phyloP scores from a whole-genome alignment of 2,797 vertebrate genomes.

The Acanthurus tractus region DNA sequence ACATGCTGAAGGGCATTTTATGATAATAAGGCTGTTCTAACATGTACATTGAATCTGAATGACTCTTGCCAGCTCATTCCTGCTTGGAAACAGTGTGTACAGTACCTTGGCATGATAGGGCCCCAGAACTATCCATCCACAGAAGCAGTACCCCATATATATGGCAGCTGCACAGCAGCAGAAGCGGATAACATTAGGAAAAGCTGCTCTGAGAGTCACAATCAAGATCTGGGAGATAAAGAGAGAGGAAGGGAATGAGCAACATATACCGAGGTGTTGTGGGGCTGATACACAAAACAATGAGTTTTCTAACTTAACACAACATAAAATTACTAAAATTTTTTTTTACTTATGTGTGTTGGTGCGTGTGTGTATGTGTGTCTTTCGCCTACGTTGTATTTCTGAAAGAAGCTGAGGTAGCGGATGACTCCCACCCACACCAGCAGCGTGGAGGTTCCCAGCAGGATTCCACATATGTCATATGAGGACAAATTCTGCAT shows the following conservation, averaged over 20 bases:
- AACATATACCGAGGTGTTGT: background rate
- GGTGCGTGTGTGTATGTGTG: too few relatives aligned
- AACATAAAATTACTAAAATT: too few relatives aligned
- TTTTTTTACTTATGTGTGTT: too few relatives aligned
- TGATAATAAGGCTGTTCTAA: conserved; percentile 36
- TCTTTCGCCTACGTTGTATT: conserved; percentile 92
- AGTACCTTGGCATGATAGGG: conserved; percentile 95
- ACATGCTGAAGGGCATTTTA: conserved; percentile 21
- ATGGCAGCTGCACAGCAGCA: conserved; percentile 96
- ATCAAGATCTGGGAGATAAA: conserved; percentile 88
- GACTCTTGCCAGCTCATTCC: conserved; percentile 14
- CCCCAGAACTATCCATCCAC: conserved; percentile 95
- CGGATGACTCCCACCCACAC: conserved; percentile 98
- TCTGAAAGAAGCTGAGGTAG: conserved; percentile 97
- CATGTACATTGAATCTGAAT: conserved; percentile 14
- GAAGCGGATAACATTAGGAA: conserved; percentile 96
- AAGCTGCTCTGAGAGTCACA: conserved; percentile 90
- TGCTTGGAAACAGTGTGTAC: background rate
- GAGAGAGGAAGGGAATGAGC: background rate
- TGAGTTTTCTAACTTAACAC: too few relatives aligned
- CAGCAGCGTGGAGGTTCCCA: conserved; percentile 94
- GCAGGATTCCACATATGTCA: conserved; percentile 93
- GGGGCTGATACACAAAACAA: too few relatives aligned
- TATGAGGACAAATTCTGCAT: conserved; percentile 91
- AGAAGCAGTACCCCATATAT: conserved; percentile 97